Evolutionary conservation across 1,140 invertebrate genomes (phyloP).

Genomic region (Cyrtorhinus lividipennis): DNA sequence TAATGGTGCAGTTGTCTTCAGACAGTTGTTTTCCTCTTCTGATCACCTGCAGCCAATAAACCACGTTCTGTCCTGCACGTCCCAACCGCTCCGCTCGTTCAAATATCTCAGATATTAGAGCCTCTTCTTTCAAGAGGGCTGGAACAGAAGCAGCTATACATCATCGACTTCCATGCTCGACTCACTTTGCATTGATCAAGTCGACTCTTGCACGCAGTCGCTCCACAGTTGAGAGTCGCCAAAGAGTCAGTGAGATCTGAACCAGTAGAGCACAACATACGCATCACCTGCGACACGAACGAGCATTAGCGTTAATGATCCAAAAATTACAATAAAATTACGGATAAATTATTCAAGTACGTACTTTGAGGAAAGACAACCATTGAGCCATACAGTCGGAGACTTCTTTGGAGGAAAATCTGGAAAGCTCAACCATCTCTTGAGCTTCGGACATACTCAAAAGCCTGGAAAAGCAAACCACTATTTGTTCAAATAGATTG

Average conservation of each 20-base stretch:
- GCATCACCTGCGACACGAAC: not conserved
- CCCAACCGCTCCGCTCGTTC: too few relatives aligned
- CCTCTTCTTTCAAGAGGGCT: too few relatives aligned
- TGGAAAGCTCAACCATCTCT: not conserved
- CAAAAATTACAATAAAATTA: not conserved
- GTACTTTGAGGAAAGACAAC: not conserved
- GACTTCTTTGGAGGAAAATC: constrained; percentile 2
- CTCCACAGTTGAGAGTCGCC: not conserved
- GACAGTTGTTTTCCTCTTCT: too few relatives aligned
- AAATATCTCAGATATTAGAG: too few relatives aligned
- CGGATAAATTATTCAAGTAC: not conserved
- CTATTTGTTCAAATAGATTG: too few relatives aligned
- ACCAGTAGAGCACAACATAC: not conserved
- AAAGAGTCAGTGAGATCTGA: not conserved
- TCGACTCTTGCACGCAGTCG: not conserved
- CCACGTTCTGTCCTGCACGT: too few relatives aligned
- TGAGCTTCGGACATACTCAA: not conserved
- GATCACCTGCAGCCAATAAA: too few relatives aligned
- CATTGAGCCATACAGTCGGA: not conserved
- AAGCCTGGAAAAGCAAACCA: not conserved
- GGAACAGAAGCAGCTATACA: too few relatives aligned
- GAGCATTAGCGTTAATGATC: too few relatives aligned
- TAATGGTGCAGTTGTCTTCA: too few relatives aligned
- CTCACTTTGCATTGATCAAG: not conserved
- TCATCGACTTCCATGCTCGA: too few relatives aligned